A percentile compares a stretch with the other conserved stretches of the same genome.
Evolutionary conservation across 64 coral and sea anemone species (phyloP).

Genomic region (Stylophora pistillata): DNA sequence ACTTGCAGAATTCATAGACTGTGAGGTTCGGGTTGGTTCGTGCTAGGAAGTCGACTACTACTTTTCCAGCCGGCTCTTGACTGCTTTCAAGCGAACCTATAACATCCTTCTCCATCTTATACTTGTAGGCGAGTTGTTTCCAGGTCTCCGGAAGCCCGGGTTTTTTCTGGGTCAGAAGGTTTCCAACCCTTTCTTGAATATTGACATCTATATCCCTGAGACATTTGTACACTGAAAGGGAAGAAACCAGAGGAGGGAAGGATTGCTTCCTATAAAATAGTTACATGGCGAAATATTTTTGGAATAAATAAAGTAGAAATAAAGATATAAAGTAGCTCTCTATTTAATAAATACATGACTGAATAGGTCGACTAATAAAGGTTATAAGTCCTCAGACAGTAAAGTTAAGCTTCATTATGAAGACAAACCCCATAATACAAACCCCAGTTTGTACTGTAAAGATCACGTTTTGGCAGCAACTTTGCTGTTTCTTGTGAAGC

Average conservation of each 20-base stretch:
- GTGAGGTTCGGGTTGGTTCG: background rate
- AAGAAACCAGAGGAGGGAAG: background rate
- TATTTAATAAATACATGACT: too few relatives aligned
- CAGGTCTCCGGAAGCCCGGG: background rate
- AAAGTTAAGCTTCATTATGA: too few relatives aligned
- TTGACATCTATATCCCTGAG: background rate
- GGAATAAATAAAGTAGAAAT: too few relatives aligned
- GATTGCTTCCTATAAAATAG: too few relatives aligned
- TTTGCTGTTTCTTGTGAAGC: too few relatives aligned
- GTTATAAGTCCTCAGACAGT: too few relatives aligned
- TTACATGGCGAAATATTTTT: too few relatives aligned
- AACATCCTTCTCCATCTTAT: background rate
- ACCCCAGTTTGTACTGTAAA: too few relatives aligned
- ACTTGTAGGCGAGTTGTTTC: background rate
- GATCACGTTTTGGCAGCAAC: too few relatives aligned
- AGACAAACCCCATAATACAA: too few relatives aligned
- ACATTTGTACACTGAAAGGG: background rate
- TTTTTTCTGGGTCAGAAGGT: background rate
- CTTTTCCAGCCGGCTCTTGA: background rate
- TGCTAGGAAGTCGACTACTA: background rate
- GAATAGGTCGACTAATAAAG: too few relatives aligned
- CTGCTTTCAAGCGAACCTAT: background rate
- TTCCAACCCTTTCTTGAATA: background rate
- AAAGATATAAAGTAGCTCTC: too few relatives aligned
- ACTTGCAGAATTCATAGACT: conserved; percentile 9